Evolutionary conservation across 23 tunicate genomes (phyloP), one percentile per base, ranked within the genome.

Genomic region (Styela plicata): DNA sequence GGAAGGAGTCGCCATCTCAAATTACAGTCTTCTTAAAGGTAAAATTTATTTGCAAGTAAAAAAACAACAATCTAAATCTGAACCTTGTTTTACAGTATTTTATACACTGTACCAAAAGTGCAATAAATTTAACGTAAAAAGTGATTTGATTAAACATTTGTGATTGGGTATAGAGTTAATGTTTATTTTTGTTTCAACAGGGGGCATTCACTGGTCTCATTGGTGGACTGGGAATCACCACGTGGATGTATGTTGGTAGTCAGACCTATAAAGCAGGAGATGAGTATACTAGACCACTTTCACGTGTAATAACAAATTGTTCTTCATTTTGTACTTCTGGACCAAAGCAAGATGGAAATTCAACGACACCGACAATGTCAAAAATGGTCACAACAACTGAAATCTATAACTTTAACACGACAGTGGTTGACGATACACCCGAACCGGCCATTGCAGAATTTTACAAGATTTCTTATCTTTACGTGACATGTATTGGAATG

Each of bases 401-500:
- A 44, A 44, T 16, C 24, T 76, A 33, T 53, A 64, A 79, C 62
- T 35, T 62, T 31, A 27, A 53, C 22, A 74, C 63, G 16, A 83
- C 80, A 10, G 25, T 80, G 17, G 34, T 81, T 37, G 34, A 37
- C 26, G 13, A 44, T 13, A 77, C 83, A 0, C 81, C 73, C 16
- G 78, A 81, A 34, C 93, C 93, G 26, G 85, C 93, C 10, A 78
- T 88, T 32, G 93, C 93, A 2, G 93, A 88, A 36, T 83, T 88
- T 10, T 88, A 88, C 84, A 78, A 83, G 2, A 88, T 88, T 61
- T 88, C 93, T 31, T 88, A 88, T 57, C 52, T 83, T n/a, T 88
- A 88, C 44, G 61, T 79, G 0, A 69, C 84, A 20, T 63, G 80
- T 7, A 67, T 88, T 69, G 93, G 93, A 63, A 84, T 84, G 70